Conservation (phyloP, 1,140 invertebrate species). For the Gryon sp. region DNA sequence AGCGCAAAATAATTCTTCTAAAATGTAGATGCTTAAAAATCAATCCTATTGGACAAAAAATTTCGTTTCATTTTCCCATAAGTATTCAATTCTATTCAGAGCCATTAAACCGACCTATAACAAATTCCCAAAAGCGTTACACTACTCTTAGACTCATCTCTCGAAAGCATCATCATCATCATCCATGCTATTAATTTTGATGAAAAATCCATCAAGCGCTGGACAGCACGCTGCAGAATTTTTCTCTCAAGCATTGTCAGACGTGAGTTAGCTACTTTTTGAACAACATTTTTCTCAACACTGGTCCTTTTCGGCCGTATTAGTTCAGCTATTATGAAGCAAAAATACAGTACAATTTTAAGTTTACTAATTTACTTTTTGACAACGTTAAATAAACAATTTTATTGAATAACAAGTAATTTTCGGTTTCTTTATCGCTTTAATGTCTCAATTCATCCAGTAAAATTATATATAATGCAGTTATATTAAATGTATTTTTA, state of each 20-base stretch:
- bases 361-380: too few relatives aligned
- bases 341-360: too few relatives aligned
- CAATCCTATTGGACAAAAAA: constrained; percentile 2
- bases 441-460: too few relatives aligned
- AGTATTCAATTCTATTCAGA: constrained; percentile 52
- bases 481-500: too few relatives aligned
- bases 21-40: constrained; percentile 10
- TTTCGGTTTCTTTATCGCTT: too few relatives aligned
- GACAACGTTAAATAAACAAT: too few relatives aligned
- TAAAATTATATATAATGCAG: too few relatives aligned
- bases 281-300: constrained; percentile 52
- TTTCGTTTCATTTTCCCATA: constrained; percentile 44
- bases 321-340: constrained; percentile 8
- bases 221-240: constrained; percentile 58
- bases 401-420: too few relatives aligned
- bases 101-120: constrained; percentile 57
- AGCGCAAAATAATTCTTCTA: constrained; percentile 18
- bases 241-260: constrained; percentile 58
- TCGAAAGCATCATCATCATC: constrained; percentile 57
- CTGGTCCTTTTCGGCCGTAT: constrained; percentile 42
- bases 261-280: constrained; percentile 61
- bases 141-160: constrained; percentile 42
- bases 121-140: constrained; percentile 59
- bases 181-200: constrained; percentile 63
- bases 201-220: constrained; percentile 63